These are phyloP conservation scores for Sebastolobus altivelis DNA, from an alignment of 2,797 vertebrate species.

Conservation along the genomic window DNA sequence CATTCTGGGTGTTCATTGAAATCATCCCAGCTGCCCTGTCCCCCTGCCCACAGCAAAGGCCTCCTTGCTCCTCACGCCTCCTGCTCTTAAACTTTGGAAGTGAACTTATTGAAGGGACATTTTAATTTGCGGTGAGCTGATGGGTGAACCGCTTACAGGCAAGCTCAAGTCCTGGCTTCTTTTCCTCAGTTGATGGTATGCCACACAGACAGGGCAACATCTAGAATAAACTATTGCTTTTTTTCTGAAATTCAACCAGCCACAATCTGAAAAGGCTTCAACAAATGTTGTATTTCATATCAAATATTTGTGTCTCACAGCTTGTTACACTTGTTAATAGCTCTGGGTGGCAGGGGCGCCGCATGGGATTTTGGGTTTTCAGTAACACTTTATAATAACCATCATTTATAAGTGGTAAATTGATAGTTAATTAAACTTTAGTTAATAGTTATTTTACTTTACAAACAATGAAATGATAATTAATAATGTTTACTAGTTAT, in stretches of 20 bases:
- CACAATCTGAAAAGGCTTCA: not conserved
- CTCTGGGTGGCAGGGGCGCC: not conserved
- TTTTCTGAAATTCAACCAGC: not conserved
- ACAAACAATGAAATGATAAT: no score
- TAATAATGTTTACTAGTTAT: no score
- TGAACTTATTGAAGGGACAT: slow-evolving; percentile 25
- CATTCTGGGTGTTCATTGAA: slow-evolving; percentile 67
- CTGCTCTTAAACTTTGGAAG: slow-evolving; percentile 38
- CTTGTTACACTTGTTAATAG: not conserved
- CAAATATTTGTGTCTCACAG: not conserved
- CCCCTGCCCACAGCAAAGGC: slow-evolving; percentile 39
- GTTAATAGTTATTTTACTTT: no score
- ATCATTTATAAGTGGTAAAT: no score
- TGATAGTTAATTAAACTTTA: no score
- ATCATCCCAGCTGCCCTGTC: slow-evolving; percentile 52
- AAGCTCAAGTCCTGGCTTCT: slow-evolving; percentile 6
- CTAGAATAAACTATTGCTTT: not conserved
- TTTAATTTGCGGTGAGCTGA: slow-evolving; percentile 21
- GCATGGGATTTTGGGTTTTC: not conserved
- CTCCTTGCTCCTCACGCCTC: slow-evolving; percentile 15
- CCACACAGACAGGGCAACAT: not conserved
- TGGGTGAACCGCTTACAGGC: slow-evolving; percentile 7
- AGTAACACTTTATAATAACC: not conserved
- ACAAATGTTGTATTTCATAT: not conserved
- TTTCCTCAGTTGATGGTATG: slow-evolving; percentile 19